Base-by-base conservation (phyloP, 1,140 invertebrate genomes). In the Drosophila hydei region DNA sequence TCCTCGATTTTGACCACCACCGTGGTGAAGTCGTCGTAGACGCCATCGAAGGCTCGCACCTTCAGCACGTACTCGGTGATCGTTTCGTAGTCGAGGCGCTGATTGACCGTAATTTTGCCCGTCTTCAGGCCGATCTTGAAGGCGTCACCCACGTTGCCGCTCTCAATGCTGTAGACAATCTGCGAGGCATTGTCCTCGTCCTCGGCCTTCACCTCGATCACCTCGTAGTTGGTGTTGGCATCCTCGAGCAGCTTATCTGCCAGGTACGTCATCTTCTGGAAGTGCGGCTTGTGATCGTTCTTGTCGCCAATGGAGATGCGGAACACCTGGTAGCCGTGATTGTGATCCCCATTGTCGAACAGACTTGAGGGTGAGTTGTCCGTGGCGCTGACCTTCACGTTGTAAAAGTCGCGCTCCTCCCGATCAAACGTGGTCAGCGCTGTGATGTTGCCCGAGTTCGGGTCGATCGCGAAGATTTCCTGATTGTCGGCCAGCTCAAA, bases 301-400 rank as follows among this genome's bases (percentile, higher is more conserved):
- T 96, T 97, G 92, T 99, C 98, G 8, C 96, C 96, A 47, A 99
- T 98, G 85, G 95, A 94, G 67, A 98, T 97, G 64, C 95, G 93
- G 81, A 98, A 97, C 55, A 94, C 94, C 92, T 96, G 95, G 64
- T 95, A 93, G 4, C 95, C 95, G 27, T 94, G 93, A 77, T 96
- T 96, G 51, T 94, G 95, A 75, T 94, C 94, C 0, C 94, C 95
- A 27, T 94, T 93, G 16, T 93, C 92, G 14, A 93, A 93, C 2
- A 97, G 84, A n/a, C 96, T 95, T 8, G 96, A 97, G 0, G 96
- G 96, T 0, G 96, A 96, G 90, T 96, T 97, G 91, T 98, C 97
- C 0, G 93, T 95, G 0, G 97, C 97, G 67, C 95, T 94, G 0
- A 98, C 96, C 85, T 95, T 96, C 0, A 98, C 94, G 76, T 96